Percentiles rank a stretch among this genome's conserved stretches.
Conservation (phyloP, 2,888 invertebrate species). For the Ophion slaviceki region DNA sequence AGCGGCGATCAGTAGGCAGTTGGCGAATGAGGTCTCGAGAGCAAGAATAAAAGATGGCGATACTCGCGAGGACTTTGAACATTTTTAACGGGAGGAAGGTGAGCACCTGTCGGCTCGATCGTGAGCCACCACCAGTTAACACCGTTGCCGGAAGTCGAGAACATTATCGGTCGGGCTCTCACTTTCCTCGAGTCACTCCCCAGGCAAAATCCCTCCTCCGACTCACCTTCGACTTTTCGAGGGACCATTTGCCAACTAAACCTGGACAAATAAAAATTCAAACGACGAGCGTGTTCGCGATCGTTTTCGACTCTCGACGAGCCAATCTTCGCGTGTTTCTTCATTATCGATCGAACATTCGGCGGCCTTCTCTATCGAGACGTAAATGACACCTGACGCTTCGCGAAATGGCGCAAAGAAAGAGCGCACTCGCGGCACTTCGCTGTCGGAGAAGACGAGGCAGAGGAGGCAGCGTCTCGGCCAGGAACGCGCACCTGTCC, state of each 20-base stretch:
- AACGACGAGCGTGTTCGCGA: neutral
- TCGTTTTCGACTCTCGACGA: neutral
- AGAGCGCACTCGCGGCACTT: slow-evolving; percentile 9
- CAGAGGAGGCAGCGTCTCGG: slow-evolving; percentile 23
- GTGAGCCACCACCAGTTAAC: slow-evolving; percentile 40
- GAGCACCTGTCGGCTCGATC: slow-evolving; percentile 61
- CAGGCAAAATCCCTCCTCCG: neutral
- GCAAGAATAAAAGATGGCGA: slow-evolving; percentile 14
- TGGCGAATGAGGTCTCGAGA: neutral
- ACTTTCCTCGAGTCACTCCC: slow-evolving; percentile 22
- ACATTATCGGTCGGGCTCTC: slow-evolving; percentile 40
- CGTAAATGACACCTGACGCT: slow-evolving; percentile 48
- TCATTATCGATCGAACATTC: slow-evolving; percentile 30
- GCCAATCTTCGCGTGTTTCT: neutral
- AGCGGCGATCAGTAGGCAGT: neutral
- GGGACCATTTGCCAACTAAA: slow-evolving; percentile 19
- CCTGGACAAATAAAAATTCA: neutral
- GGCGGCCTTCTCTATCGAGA: neutral
- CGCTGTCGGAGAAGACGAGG: slow-evolving; percentile 16
- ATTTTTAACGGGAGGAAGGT: slow-evolving; percentile 8
- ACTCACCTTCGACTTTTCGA: too few species aligned
- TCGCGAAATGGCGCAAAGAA: slow-evolving; percentile 1
- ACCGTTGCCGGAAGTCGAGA: slow-evolving; percentile 33
- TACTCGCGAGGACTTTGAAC: neutral
- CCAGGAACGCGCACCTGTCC: slow-evolving; percentile 56